These are phyloP conservation scores for Peromyscus californicus DNA, from an alignment of 2,113 vertebrate species.

Conservation along the genomic window DNA sequence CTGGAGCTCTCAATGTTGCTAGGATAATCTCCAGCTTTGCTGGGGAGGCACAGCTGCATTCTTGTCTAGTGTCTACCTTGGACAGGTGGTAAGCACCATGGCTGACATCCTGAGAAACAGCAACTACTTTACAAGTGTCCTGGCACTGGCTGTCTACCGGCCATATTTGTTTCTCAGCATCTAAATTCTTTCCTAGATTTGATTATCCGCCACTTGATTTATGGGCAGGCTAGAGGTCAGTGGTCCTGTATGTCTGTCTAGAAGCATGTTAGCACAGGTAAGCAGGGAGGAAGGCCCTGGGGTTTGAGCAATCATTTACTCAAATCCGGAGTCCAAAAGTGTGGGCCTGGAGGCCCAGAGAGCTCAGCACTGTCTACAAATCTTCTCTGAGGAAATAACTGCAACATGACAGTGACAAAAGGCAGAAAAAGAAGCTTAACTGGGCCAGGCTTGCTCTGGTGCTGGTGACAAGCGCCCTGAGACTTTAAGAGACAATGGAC, in stretches of 20 bases:
- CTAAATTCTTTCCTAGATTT: not conserved
- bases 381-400: conserved; percentile 60
- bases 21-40: not conserved
- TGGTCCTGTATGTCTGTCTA: not conserved
- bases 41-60: too few species aligned
- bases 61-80: not conserved
- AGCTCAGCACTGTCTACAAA: conserved; percentile 12
- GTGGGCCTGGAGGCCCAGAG: conserved; percentile 50
- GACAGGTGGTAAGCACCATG: not conserved
- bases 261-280: conserved; percentile 24
- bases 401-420: conserved; percentile 13
- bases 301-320: conserved; percentile 47
- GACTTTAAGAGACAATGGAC: not conserved
- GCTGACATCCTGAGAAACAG: not conserved
- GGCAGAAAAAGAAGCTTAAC: conserved; percentile 24
- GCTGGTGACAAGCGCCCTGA: not conserved
- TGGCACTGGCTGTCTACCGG: not conserved
- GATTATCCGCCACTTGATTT: not conserved
- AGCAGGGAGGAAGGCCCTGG: not conserved
- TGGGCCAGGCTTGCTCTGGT: not conserved
- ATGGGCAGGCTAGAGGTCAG: not conserved
- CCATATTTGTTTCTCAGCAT: not conserved
- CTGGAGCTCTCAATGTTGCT: not conserved
- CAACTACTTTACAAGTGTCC: not conserved
- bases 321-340: conserved; percentile 52